These are phyloP conservation scores for Aythya baeri DNA, from an alignment of 2,113 vertebrate species.

Conservation along the genomic window DNA sequence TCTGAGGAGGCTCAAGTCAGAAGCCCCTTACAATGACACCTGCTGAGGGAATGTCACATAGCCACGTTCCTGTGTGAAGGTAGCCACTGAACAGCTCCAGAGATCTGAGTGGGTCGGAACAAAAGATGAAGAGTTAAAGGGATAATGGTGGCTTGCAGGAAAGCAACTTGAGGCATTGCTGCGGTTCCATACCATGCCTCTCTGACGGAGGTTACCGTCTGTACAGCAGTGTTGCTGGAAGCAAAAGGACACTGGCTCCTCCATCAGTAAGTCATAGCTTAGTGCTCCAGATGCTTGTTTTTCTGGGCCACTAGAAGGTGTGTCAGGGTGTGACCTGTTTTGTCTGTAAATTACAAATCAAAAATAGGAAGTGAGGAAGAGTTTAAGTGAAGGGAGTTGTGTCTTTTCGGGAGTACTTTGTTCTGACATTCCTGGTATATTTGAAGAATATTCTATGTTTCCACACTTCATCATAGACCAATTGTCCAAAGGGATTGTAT, in stretches of 20 bases:
- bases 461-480: not conserved
- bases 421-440: not conserved
- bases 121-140: not conserved
- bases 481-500: not conserved
- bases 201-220: not conserved
- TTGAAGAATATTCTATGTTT: not conserved
- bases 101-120: not conserved
- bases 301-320: not conserved
- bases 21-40: not conserved
- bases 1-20: not conserved
- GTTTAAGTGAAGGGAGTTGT: not conserved
- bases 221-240: not conserved
- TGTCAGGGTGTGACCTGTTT: not conserved
- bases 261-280: not conserved
- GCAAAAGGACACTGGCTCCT: not conserved
- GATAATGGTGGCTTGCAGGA: not conserved
- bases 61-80: not conserved
- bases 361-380: not conserved
- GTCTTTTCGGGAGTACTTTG: not conserved
- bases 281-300: not conserved
- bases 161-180: not conserved
- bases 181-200: not conserved
- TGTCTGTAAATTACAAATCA: not conserved
- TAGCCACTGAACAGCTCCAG: not conserved
- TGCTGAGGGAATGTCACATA: rapidly evolving